A percentile compares a stretch with the other conserved stretches of the same genome.
Evolutionary conservation across 2,888 invertebrate genomes (phyloP).

Genomic region (Cephus nigrinus): DNA sequence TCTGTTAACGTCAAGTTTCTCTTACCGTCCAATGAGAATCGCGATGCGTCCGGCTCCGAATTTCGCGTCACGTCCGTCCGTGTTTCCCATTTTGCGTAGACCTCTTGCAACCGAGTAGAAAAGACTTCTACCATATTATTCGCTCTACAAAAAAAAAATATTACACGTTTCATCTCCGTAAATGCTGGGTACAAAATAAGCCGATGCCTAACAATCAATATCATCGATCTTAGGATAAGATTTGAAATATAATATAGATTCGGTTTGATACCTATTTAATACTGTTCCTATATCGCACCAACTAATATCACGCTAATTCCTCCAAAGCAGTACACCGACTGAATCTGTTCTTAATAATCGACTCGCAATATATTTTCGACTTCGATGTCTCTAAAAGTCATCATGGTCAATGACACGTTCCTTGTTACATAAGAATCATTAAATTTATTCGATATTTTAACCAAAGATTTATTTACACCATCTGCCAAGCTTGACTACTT

Average conservation of each 20-base stretch:
- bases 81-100: slow-evolving; percentile 68
- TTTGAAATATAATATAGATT: background rate
- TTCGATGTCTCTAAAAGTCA: background rate
- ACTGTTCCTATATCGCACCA: background rate
- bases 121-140: slow-evolving; percentile 72
- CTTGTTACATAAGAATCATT: background rate
- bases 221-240: background rate
- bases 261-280: background rate
- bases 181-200: background rate
- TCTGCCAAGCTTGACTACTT: background rate
- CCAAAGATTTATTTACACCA: background rate
- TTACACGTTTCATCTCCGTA: background rate
- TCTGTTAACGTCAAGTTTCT: slow-evolving; percentile 2
- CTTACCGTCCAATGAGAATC: slow-evolving; percentile 55
- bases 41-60: slow-evolving; percentile 56
- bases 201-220: background rate
- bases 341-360: background rate
- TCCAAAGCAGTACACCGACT: background rate
- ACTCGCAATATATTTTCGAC: background rate
- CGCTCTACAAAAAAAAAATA: slow-evolving; percentile 59
- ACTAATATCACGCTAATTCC: background rate
- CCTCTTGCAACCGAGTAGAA: slow-evolving; percentile 69
- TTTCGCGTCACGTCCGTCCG: slow-evolving; percentile 59
- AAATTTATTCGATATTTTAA: background rate
- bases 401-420: background rate